These are phyloP conservation scores for Cyanoderma ruficeps DNA, from an alignment of 2,113 vertebrate genomes.

Conservation along the genomic window DNA sequence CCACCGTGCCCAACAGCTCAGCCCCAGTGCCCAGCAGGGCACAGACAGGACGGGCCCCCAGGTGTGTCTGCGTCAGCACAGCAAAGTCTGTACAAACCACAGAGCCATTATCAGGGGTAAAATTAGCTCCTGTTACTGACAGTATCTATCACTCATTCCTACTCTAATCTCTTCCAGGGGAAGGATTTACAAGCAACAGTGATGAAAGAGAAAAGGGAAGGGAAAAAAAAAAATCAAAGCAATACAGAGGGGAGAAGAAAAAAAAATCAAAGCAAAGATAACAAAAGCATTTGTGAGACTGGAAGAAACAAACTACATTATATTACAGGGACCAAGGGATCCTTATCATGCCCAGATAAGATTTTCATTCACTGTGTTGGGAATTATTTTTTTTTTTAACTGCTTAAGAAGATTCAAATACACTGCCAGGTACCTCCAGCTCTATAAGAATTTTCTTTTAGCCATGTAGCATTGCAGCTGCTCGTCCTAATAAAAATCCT, in stretches of 20 bases:
- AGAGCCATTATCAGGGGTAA: constrained; percentile 65
- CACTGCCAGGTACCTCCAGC: constrained; percentile 6
- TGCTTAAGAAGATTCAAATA: constrained; percentile 31
- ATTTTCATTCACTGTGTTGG: constrained; percentile 24
- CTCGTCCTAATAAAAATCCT: background rate
- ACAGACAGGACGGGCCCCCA: background rate
- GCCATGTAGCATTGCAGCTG: background rate
- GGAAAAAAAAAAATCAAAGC: background rate
- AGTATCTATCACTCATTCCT: constrained; percentile 71
- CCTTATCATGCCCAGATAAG: constrained; percentile 63
- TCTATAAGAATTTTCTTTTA: background rate
- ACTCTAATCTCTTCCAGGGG: constrained; percentile 72
- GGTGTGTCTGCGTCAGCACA: background rate
- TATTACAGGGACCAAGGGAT: constrained; percentile 56
- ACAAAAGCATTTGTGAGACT: constrained; percentile 61
- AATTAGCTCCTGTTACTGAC: constrained; percentile 73
- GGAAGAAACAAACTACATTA: constrained; percentile 60
- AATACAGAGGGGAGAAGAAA: constrained; percentile 10
- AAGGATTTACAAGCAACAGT: constrained; percentile 72
- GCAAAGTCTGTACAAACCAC: constrained; percentile 31
- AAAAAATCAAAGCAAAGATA: constrained; percentile 66
- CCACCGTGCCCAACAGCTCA: background rate
- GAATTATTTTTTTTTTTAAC: constrained; percentile 6
- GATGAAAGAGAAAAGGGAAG: constrained; percentile 61
- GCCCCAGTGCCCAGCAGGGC: background rate